Evolutionary conservation across 2,888 invertebrate genomes (phyloP), one percentile per base, ranked within the genome.

Genomic region (Caenorhabditis auriculariae): DNA sequence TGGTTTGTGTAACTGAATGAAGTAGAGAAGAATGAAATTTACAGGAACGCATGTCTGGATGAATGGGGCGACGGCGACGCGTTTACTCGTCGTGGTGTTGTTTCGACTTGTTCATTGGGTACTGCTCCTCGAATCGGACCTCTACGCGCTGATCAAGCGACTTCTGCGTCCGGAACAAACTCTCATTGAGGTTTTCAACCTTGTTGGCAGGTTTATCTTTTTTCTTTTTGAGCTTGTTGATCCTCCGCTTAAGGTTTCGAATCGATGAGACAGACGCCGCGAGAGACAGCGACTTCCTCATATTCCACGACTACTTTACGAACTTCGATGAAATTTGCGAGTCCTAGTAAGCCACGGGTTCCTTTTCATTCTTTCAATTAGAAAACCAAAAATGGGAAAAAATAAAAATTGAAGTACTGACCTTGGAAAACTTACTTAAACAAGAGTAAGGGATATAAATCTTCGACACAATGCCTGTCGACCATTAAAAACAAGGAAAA

Each of bases 201-300:
- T 68, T 57, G 51, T 68, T 46, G 51, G 61, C 21, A 64, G 64
- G 68, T 68, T 23, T 4, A 48, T n/a, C 17, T 24, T 19, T 19
- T n/a, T 19, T 9, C 38, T 48, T 37, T 37, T 37, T 50, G 15
- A 45, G 21, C 2, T 12, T 29, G 23, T 9, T 21, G 3, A 5
- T 21, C n/a, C 24, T 32, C 3, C 3, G 19, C 44, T 58, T 4
- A 32, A 61, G 61, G 38, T 49, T 47, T 21, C 54, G 50, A n/a
- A 50, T 61, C 9, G 61, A 61, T 19, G 26, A 37, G 9, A 54
- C 53, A 4, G 61, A 50, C 29, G 47, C 48, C 23, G 54, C 58
- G 15, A 52, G 39, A 19, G 54, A 52, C 43, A 47, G 49, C 6
- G 53, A 59, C 32, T 58, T 53, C 23, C 21, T 59, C 12, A 41